Conservation (phyloP, 2,113 vertebrate species). For the Pachyramphus minor region DNA sequence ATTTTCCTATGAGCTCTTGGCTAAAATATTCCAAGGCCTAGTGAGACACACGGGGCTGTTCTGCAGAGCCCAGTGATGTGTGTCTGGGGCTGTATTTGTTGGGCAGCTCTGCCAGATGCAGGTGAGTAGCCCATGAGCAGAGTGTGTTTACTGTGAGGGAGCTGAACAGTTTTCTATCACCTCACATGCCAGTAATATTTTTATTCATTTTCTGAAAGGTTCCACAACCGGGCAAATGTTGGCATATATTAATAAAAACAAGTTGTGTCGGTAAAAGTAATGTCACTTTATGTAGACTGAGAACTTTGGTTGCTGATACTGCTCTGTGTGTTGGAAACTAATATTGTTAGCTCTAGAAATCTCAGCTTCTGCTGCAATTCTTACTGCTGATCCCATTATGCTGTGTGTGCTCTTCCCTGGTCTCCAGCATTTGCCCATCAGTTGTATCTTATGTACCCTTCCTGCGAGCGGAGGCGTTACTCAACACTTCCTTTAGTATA, state of each 20-base stretch:
- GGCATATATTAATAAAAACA: neutral
- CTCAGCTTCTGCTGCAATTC: neutral
- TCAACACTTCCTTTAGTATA: too few relatives aligned
- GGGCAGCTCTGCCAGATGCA: neutral
- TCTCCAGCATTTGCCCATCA: neutral
- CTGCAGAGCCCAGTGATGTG: neutral
- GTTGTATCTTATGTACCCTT: neutral
- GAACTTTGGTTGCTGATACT: neutral
- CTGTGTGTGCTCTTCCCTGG: neutral
- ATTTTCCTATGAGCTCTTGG: neutral
- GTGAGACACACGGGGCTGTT: neutral
- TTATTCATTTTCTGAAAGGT: neutral
- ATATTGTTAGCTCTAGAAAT: neutral
- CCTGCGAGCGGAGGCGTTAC: neutral
- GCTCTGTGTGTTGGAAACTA: neutral
- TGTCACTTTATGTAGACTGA: neutral
- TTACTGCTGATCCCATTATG: neutral
- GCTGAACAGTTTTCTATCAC: neutral
- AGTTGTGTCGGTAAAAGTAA: neutral
- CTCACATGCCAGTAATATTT: neutral
- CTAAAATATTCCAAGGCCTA: neutral
- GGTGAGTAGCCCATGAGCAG: neutral
- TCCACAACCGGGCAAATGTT: neutral
- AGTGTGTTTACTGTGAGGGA: neutral
- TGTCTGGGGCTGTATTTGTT: neutral